These are phyloP conservation scores for Standfussiana lucernea DNA, from an alignment of 2,888 invertebrate species.

Conservation along the genomic window DNA sequence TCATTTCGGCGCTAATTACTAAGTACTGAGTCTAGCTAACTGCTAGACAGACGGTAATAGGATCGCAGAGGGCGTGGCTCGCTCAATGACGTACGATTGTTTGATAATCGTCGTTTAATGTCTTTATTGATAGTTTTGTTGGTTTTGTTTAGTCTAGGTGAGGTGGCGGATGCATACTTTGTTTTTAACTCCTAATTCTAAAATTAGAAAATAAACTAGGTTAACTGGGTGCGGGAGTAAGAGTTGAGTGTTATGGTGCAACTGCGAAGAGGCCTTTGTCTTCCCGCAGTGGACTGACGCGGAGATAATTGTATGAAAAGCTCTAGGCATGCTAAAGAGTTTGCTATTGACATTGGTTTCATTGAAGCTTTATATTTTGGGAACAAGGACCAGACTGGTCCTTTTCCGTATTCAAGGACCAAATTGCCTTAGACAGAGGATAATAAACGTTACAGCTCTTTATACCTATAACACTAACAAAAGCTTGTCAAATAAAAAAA, in stretches of 20 bases:
- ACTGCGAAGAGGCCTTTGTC: slow-evolving; percentile 21
- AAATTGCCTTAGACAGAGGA: too few species aligned
- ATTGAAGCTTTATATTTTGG: not conserved
- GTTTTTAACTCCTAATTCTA: slow-evolving; percentile 7
- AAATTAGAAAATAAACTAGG: slow-evolving; percentile 40
- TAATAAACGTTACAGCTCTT: too few species aligned
- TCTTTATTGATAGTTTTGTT: slow-evolving; percentile 14
- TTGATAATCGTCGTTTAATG: slow-evolving; percentile 15
- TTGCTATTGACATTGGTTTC: not conserved
- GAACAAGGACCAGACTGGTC: not conserved
- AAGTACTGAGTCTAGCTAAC: slow-evolving; percentile 19
- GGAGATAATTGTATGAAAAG: not conserved
- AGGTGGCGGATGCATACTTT: not conserved
- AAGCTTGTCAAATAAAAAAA: too few species aligned
- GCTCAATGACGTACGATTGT: slow-evolving; percentile 28
- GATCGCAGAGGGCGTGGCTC: slow-evolving; percentile 55
- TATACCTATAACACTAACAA: too few species aligned
- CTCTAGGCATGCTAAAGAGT: not conserved
- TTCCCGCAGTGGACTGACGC: slow-evolving; percentile 24
- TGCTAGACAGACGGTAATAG: slow-evolving; percentile 37
- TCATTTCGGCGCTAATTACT: slow-evolving; percentile 50
- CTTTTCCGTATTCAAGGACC: not conserved
- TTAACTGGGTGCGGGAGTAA: slow-evolving; percentile 37
- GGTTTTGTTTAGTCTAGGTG: slow-evolving; percentile 18
- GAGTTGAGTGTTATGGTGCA: slow-evolving; percentile 8